Conservation (phyloP, 2,797 vertebrate species). For the Avahi laniger region DNA sequence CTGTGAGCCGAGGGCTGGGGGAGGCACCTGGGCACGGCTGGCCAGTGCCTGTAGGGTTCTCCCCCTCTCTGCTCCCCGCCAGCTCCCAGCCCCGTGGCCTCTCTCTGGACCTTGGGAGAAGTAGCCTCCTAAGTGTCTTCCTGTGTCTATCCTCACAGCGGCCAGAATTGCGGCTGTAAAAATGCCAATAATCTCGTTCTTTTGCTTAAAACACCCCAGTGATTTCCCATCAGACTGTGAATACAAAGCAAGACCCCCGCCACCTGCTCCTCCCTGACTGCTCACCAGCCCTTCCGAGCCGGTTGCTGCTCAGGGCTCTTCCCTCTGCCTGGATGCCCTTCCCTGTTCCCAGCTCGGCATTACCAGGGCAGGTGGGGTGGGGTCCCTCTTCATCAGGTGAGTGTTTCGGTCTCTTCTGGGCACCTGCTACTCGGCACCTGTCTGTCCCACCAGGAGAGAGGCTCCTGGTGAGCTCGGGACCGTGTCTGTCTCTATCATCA, state of each 20-base stretch:
- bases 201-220: neutral
- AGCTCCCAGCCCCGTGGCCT: rapidly evolving
- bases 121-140: neutral
- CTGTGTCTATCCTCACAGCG: rapidly evolving
- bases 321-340: neutral
- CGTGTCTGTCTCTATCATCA: neutral
- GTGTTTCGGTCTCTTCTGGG: neutral
- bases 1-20: neutral
- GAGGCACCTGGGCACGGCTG: neutral
- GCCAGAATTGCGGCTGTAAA: neutral
- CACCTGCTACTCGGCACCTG: neutral
- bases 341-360: neutral
- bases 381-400: neutral
- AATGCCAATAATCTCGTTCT: neutral
- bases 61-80: too few species aligned
- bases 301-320: neutral
- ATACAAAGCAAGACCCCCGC: neutral
- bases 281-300: rapidly evolving
- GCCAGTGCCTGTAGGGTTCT: neutral
- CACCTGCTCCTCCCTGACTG: rapidly evolving
- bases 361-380: too few species aligned
- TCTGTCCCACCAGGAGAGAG: rapidly evolving
- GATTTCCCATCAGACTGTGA: neutral
- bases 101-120: neutral
- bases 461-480: rapidly evolving